phyloP scores from a whole-genome alignment of 2,113 vertebrate species.

The Neogale vison region DNA sequence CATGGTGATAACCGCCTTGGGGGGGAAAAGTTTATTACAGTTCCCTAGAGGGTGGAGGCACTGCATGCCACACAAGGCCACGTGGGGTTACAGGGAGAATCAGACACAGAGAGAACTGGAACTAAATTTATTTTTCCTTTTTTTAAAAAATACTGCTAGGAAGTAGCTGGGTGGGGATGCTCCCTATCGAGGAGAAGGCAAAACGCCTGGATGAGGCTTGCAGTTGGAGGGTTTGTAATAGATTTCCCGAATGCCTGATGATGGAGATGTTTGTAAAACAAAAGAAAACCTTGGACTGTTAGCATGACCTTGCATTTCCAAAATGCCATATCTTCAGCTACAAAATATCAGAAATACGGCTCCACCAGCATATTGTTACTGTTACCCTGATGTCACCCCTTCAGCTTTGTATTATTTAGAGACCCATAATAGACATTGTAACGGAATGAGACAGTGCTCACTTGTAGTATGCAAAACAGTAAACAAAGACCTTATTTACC shows the following conservation, averaged over 20 bases:
- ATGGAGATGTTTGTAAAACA: not conserved
- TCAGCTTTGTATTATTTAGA: conserved; percentile 14
- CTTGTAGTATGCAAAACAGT: not conserved
- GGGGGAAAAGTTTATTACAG: not conserved
- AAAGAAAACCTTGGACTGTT: not conserved
- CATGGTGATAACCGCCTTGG: not conserved
- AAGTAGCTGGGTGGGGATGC: not conserved
- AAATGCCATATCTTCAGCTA: not conserved
- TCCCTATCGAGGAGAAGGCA: not conserved
- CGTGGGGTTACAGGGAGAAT: not conserved
- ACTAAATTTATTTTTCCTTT: not conserved
- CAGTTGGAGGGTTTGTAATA: not conserved
- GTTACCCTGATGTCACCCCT: not conserved
- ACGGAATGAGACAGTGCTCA: not conserved
- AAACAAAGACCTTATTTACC: conserved; percentile 26
- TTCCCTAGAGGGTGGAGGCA: not conserved
- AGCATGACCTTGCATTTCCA: not conserved
- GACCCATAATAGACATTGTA: not conserved
- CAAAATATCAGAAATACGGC: not conserved
- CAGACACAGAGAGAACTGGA: not conserved
- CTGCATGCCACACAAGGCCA: no score
- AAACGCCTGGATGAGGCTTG: not conserved
- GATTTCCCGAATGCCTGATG: not conserved
- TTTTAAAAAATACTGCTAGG: no score
- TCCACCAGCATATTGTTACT: not conserved